Base-by-base conservation (phyloP, 2,888 invertebrate species). In the Muscina levida region DNA sequence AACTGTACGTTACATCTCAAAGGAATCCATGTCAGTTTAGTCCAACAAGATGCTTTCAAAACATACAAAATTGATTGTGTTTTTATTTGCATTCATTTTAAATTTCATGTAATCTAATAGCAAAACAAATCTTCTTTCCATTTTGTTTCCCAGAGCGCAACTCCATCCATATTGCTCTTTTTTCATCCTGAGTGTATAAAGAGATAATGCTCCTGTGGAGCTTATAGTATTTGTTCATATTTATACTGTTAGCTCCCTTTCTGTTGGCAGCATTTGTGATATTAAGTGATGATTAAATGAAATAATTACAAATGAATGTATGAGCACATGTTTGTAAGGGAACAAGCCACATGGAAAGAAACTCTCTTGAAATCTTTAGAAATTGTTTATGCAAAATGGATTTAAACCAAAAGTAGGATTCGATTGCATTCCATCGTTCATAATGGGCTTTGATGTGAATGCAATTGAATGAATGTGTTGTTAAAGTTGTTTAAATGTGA, bases 21-120 rank as follows among this genome's bases (percentile, higher is more conserved):
- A 87, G 87, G 87, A 88, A 85, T 87, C 87, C 86, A 84, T 86
- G 87, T 87, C 87, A 87, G 87, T 87, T 88, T 85, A 88, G 87
- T 87, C 85, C 86, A 87, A 86, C 85, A 87, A 86, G 86, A 87
- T 87, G 86, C 87, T 87, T 84, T 83, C 73, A 85, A 87, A 87
- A 87, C 87, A 87, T 85, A 84, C 37, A 74, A 87, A 88, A 88
- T 87, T 87, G 87, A 86, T 87, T 87, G 86, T 86, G 87, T 79
- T 76, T 62, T 53, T 74, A 81, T 87, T 86, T 88, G 86, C 86
- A 87, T 88, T 86, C 85, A 87, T 85, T 86, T 74, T 39, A 83
- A 85, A 85, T 85, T 83, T 86, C 83, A 84, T 85, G 83, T 85
- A 84, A 77, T 68, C 46, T 51, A 62, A 72, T 46, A 73, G 71